A percentile compares a stretch with the other conserved stretches of the same genome.
Evolutionary conservation across 2,888 invertebrate genomes (phyloP).

Genomic region (Peribatodes rhomboidaria): DNA sequence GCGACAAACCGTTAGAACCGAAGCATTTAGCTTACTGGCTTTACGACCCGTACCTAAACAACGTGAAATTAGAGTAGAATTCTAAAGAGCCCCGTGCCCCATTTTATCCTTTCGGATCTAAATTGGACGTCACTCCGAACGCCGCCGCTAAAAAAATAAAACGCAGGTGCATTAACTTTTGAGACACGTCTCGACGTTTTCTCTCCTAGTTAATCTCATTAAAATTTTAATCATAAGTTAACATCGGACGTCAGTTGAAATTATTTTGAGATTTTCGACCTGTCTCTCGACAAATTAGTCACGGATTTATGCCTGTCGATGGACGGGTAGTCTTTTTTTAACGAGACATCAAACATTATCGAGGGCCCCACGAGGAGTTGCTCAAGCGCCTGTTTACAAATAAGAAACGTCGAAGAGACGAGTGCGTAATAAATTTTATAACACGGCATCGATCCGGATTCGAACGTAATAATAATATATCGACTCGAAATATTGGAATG

Average conservation of each 20-base stretch:
- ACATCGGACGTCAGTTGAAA: constrained; percentile 66
- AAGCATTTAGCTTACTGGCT: constrained; percentile 68
- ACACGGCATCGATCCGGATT: constrained; percentile 82
- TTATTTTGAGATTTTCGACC: constrained; percentile 73
- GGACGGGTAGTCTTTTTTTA: constrained; percentile 81
- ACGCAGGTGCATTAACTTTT: constrained; percentile 51
- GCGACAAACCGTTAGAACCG: constrained; percentile 71
- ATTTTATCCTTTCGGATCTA: constrained; percentile 54
- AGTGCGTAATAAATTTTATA: constrained; percentile 86
- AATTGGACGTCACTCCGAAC: constrained; percentile 51
- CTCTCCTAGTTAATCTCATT: constrained; percentile 72
- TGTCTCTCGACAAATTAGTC: constrained; percentile 84
- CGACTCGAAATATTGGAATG: constrained; percentile 83
- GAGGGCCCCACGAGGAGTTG: constrained; percentile 69
- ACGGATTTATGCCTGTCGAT: constrained; percentile 81
- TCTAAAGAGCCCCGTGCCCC: constrained; percentile 49
- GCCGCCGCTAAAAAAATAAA: constrained; percentile 40
- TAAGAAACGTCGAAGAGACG: constrained; percentile 80
- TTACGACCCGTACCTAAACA: constrained; percentile 61
- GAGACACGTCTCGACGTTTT: constrained; percentile 47
- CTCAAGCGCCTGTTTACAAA: constrained; percentile 84
- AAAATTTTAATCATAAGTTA: constrained; percentile 77
- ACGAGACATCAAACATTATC: constrained; percentile 85
- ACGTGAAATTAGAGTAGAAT: constrained; percentile 57
- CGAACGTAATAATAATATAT: constrained; percentile 86